Conservation (phyloP, 2,113 vertebrate species). For the Strix uralensis region DNA sequence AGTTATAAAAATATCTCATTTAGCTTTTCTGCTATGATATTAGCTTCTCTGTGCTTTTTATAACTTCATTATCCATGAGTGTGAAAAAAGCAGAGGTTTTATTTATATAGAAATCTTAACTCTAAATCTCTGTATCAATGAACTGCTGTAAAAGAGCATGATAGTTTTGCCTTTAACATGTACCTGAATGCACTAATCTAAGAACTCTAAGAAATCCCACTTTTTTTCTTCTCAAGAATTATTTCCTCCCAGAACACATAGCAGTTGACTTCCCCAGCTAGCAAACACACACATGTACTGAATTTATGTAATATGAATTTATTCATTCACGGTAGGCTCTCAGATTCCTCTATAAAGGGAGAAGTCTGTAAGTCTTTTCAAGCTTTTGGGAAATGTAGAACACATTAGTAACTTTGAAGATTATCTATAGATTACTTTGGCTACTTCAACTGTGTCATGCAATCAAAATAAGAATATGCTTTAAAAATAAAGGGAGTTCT, state of each 20-base stretch:
- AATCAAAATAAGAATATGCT: neutral
- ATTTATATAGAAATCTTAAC: neutral
- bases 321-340: neutral
- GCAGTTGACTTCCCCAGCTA: neutral
- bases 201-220: neutral
- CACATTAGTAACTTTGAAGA: neutral
- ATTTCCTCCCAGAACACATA: neutral
- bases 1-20: neutral
- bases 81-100: neutral
- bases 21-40: neutral
- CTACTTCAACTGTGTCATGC: neutral
- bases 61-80: neutral
- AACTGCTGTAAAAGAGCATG: neutral
- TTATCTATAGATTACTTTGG: neutral
- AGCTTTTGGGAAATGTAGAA: neutral
- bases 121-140: neutral
- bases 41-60: neutral
- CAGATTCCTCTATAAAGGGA: neutral
- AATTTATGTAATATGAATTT: neutral
- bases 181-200: neutral
- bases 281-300: neutral
- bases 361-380: neutral
- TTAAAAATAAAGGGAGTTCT: neutral
- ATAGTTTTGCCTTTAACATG: neutral
- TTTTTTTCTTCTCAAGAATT: neutral